Percentiles rank a stretch among this genome's conserved stretches.
phyloP scores from a whole-genome alignment of 2,888 invertebrate species.

The Trissonchulus latispiculum region DNA sequence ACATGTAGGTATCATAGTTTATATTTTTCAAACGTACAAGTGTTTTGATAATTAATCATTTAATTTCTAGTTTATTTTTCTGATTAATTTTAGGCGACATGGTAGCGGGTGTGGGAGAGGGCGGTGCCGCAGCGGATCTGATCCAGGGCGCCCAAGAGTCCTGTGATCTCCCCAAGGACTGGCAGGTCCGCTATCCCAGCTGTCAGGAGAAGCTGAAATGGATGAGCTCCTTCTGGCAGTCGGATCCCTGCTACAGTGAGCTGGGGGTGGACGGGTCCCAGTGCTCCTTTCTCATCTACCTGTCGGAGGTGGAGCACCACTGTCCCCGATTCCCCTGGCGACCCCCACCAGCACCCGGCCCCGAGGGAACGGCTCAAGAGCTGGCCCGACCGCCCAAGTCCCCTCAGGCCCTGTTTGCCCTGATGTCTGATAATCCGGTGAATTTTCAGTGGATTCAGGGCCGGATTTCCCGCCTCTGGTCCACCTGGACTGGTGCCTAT shows the following conservation, averaged over 20 bases:
- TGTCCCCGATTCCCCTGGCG: slow-evolving; percentile 40
- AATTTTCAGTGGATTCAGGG: slow-evolving; percentile 47
- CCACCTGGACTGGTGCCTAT: slow-evolving; percentile 40
- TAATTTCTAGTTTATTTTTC: neutral
- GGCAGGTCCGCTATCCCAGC: slow-evolving; percentile 37
- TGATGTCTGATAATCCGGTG: slow-evolving; percentile 43
- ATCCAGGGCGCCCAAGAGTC: slow-evolving; percentile 39
- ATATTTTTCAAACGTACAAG: too few species aligned
- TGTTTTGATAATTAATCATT: too few species aligned
- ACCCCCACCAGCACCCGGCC: neutral
- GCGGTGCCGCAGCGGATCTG: slow-evolving; percentile 35
- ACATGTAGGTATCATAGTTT: too few species aligned
- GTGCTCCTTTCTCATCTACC: slow-evolving; percentile 47
- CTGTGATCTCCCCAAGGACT: slow-evolving; percentile 38
- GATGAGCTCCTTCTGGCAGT: slow-evolving; percentile 47
- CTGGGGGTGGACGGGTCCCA: slow-evolving; percentile 47
- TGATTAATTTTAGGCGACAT: slow-evolving; percentile 25
- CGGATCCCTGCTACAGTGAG: slow-evolving; percentile 46
- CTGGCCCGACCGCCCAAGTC: slow-evolving; percentile 31
- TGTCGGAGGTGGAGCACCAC: slow-evolving; percentile 46
- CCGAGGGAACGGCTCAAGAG: neutral
- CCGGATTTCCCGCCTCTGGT: slow-evolving; percentile 45
- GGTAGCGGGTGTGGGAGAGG: too few species aligned
- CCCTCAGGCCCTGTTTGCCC: slow-evolving; percentile 38
- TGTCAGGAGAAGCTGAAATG: slow-evolving; percentile 43